Conservation (phyloP, 2,888 invertebrate species). For the Caenorhabditis macrosperma region DNA sequence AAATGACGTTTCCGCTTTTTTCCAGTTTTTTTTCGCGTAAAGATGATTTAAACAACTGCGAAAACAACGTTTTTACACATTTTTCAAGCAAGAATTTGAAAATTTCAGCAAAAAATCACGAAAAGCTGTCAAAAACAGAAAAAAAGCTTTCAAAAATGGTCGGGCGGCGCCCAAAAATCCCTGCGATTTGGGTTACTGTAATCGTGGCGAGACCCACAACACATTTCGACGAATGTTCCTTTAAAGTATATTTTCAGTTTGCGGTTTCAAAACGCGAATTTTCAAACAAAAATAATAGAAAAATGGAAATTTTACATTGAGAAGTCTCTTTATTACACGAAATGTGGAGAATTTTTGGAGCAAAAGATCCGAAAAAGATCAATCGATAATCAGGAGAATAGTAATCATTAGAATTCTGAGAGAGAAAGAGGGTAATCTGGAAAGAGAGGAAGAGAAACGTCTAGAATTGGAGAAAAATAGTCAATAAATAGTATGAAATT, state of each 20-base stretch:
- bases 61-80: not conserved
- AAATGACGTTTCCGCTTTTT: not conserved
- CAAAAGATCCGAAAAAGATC: slow-evolving; percentile 32
- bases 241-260: slow-evolving; percentile 1
- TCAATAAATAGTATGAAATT: slow-evolving; percentile 10
- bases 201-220: slow-evolving; percentile 23
- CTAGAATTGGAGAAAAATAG: not conserved
- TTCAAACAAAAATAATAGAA: not conserved
- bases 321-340: slow-evolving; percentile 32
- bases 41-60: not conserved
- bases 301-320: not conserved
- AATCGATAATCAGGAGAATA: not conserved
- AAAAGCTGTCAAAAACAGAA: not conserved
- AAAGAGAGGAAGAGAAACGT: not conserved
- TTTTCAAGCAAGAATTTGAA: not conserved
- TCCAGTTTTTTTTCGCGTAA: not conserved
- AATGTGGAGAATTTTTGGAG: slow-evolving; percentile 24
- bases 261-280: not conserved
- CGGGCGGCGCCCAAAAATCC: not conserved
- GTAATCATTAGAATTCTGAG: too few relatives aligned
- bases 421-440: not conserved
- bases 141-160: not conserved
- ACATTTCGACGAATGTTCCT: slow-evolving; percentile 4
- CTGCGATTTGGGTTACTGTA: slow-evolving; percentile 15
- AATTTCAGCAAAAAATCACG: not conserved